Evolutionary conservation across 2,113 vertebrate species (phyloP), one percentile per base, ranked within the genome.

Genomic region (Megaceryle maxima): DNA sequence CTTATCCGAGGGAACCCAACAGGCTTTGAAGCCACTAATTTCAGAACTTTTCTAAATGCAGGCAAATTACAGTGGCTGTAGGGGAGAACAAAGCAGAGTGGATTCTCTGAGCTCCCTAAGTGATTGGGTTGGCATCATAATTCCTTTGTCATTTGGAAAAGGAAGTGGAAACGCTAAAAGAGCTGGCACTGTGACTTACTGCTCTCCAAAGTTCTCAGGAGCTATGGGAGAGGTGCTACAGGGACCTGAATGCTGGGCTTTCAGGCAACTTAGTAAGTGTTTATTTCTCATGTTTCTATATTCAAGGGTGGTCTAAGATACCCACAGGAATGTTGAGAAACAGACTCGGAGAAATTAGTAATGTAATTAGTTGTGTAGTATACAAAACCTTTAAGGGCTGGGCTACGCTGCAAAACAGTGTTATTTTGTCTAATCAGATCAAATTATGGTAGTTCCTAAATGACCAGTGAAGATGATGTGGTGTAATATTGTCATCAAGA

Each of bases 381-480:
- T 29, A 26, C 13, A 43, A 39, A 83, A 67, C 13, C 19, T 44
- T 4, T 28, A 37, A 68, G 51, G 26, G 20, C 44, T 37, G 31
- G 14, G 21, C 41, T 24, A 44, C 4, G 3, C n/a, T 0, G 0
- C 11, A 19, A 43, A 78, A 28, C 11, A 39, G 7, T 18, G 29
- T 78, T 80, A 16, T 75, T 88, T 83, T 90, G 75, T 48, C 35
- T 55, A 37, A 39, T 77, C 59, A 70, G 16, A 48, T 86, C 46
- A 55, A 62, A 35, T 43, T 6, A 51, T 72, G 29, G 39, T 83
- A 17, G 66, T 81, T 94, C 44, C 28, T 53, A 39, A 48, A 39
- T 55, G 51, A 39, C 62, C 15, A 13, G 6, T 63, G 59, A 80
- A 59, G 51, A 16, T 51, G n/a, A 21, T 59, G 29, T 21, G 28